These are phyloP conservation scores for Psittacula cyanocephala DNA, from an alignment of 2,113 vertebrate genomes.

Conservation along the genomic window DNA sequence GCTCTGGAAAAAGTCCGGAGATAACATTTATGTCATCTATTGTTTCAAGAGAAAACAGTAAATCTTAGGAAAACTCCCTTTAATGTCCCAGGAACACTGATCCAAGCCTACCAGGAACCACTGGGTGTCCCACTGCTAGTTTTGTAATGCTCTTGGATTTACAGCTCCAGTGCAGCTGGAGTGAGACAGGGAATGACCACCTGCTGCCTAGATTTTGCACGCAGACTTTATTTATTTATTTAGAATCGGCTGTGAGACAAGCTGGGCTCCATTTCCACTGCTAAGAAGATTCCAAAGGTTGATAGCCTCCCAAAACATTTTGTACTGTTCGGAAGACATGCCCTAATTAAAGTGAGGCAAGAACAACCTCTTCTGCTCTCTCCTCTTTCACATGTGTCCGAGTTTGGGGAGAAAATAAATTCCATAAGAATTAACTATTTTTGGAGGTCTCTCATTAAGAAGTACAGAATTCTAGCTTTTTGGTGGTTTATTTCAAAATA, in stretches of 20 bases:
- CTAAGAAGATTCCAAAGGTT: slow-evolving; percentile 23
- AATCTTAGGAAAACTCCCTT: slow-evolving; percentile 43
- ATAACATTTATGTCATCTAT: slow-evolving; percentile 47
- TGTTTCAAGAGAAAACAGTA: slow-evolving; percentile 52
- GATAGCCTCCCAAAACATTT: slow-evolving; percentile 21
- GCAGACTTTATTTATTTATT: slow-evolving; percentile 58
- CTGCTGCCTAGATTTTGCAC: slow-evolving; percentile 61
- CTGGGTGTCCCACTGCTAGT: background rate
- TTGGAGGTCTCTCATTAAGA: background rate
- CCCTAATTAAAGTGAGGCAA: background rate
- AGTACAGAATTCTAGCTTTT: background rate
- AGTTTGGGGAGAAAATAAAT: background rate
- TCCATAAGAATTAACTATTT: background rate
- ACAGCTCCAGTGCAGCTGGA: slow-evolving; percentile 56
- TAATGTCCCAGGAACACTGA: slow-evolving; percentile 19
- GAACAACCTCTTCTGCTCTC: background rate
- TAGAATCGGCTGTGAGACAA: slow-evolving; percentile 29
- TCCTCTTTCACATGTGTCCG: background rate
- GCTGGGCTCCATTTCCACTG: slow-evolving; percentile 22
- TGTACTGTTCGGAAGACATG: slow-evolving; percentile 5
- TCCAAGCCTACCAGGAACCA: slow-evolving; percentile 1
- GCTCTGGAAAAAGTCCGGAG: slow-evolving; percentile 33
- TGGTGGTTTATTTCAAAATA: background rate
- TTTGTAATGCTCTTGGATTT: slow-evolving; percentile 62
- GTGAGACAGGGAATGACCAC: slow-evolving; percentile 45